A percentile compares a stretch with the other conserved stretches of the same genome.
These are phyloP conservation scores for Lepidurus couesii DNA, from an alignment of 1,140 invertebrate genomes.

Conservation along the genomic window DNA sequence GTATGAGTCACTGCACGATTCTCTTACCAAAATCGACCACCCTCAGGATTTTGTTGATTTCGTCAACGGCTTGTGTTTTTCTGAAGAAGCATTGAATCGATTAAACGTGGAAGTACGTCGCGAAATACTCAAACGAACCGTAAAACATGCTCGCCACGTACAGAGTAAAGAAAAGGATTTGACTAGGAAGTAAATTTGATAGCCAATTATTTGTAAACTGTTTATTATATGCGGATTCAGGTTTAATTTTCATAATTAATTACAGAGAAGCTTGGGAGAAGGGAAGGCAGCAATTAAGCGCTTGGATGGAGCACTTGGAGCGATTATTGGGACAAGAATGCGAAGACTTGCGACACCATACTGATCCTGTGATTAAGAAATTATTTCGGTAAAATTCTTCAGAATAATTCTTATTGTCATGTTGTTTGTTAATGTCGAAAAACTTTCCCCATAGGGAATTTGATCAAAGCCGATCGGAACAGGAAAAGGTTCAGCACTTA, in stretches of 20 bases:
- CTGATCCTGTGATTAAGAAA: neutral
- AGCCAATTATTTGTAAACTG: neutral
- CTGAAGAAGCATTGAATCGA: slow-evolving; percentile 22
- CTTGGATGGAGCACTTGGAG: slow-evolving; percentile 31
- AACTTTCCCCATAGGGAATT: neutral
- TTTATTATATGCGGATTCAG: neutral
- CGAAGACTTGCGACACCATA: slow-evolving; percentile 19
- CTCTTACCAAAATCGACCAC: slow-evolving; percentile 25
- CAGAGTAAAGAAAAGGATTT: neutral
- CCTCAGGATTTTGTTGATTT: slow-evolving; percentile 26
- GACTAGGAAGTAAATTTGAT: neutral
- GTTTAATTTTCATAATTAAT: neutral
- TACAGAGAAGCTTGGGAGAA: slow-evolving; percentile 2
- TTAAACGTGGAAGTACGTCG: slow-evolving; percentile 26
- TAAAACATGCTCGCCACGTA: slow-evolving; percentile 26
- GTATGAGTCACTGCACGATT: slow-evolving; percentile 25
- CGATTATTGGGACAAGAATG: slow-evolving; percentile 27
- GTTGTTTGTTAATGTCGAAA: neutral
- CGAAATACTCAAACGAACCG: slow-evolving; percentile 24
- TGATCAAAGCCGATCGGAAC: slow-evolving; percentile 30
- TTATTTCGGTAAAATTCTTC: slow-evolving; percentile 21
- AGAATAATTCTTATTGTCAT: neutral
- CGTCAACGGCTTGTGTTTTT: slow-evolving; percentile 30
- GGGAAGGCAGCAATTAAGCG: neutral
- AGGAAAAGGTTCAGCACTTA: slow-evolving; percentile 11